Base-by-base conservation (phyloP, 2,888 invertebrate genomes). In the Heliconius charithonia region DNA sequence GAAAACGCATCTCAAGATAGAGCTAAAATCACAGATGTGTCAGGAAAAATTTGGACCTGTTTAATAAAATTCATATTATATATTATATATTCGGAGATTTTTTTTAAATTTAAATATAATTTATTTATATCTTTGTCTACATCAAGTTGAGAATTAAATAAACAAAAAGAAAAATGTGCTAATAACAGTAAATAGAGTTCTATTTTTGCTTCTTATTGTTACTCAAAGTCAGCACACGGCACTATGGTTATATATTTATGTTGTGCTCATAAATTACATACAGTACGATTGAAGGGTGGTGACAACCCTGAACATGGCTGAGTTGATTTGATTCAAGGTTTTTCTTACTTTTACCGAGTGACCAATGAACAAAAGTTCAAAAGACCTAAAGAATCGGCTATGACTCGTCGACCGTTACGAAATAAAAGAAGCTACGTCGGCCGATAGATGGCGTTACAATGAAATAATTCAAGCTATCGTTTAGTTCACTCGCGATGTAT, bases 401-500 rank as follows among this genome's bases (percentile, higher is more conserved):
- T 2, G 56, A 19, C 7, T 56, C 22, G 9, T 22, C 22, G 2
- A 22, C 22, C 22, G 22, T 22, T 0, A 22, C 51, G 51, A 56
- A 22, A 4, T 56, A 19, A 19, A 22, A n/a, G n/a, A 62, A 25
- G 3, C 62, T 25, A 25, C 6, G 16, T 67, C 67, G 3, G n/a
- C 37, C 67, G 13, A 10, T 25, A 67, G 67, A 67, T 67, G 37
- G 67, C 67, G 41, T 41, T 37, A 66, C 32, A 66, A 37, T 7
- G 37, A 66, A 22, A 66, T 29, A 9, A 66, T 66, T 32, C 56
- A 56, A 66, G 67, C 67, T 67, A 67, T 41, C 41, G 67, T 67
- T 67, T 67, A 41, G 41, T 67, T 25, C 67, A 67, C 2, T 41
- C 37, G 41, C 7, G 32, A 67, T 13, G n/a, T 67, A 67, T 37